Evolutionary conservation across 1,140 invertebrate species (phyloP).

Genomic region (Luehdorfia chinensis): DNA sequence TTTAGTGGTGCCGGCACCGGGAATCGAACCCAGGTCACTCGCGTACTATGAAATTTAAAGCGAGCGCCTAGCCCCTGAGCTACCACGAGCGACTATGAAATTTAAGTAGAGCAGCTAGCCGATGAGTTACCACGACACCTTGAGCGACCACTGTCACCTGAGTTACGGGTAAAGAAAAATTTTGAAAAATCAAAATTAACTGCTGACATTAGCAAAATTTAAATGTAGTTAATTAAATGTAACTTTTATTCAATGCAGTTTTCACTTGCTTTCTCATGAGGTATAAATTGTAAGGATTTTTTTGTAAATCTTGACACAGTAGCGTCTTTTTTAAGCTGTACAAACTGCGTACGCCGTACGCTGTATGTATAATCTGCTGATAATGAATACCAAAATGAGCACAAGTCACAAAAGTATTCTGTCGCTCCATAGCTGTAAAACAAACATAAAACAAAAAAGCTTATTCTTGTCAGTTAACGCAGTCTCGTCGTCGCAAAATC

Average conservation of each 20-base stretch:
- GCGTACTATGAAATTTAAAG: too few relatives aligned
- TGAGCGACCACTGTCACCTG: too few relatives aligned
- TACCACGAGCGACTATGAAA: too few relatives aligned
- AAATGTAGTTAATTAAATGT: too few relatives aligned
- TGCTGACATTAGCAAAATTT: too few relatives aligned
- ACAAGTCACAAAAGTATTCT: conserved; percentile 44
- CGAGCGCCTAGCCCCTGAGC: too few relatives aligned
- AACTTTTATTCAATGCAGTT: conserved; percentile 2
- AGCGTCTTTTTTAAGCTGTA: conserved; percentile 15
- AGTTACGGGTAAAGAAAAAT: too few relatives aligned
- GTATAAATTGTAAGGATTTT: conserved; percentile 19
- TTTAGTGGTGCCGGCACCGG: too few relatives aligned
- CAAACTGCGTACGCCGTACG: conserved; percentile 28
- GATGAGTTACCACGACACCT: too few relatives aligned
- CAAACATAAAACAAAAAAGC: conserved; percentile 42
- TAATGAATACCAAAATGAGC: conserved; percentile 48
- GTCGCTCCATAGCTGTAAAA: conserved; percentile 32
- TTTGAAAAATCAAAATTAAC: too few relatives aligned
- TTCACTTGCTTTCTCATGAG: conserved; percentile 20
- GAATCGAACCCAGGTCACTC: too few relatives aligned
- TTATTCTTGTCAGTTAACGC: conserved; percentile 30
- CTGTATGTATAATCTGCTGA: conserved; percentile 43
- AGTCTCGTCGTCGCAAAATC: conserved; percentile 5
- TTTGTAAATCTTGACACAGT: conserved; percentile 22
- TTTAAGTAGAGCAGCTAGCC: too few relatives aligned